Conservation (phyloP, 2,888 invertebrate species). For the Synergus itoensis region DNA sequence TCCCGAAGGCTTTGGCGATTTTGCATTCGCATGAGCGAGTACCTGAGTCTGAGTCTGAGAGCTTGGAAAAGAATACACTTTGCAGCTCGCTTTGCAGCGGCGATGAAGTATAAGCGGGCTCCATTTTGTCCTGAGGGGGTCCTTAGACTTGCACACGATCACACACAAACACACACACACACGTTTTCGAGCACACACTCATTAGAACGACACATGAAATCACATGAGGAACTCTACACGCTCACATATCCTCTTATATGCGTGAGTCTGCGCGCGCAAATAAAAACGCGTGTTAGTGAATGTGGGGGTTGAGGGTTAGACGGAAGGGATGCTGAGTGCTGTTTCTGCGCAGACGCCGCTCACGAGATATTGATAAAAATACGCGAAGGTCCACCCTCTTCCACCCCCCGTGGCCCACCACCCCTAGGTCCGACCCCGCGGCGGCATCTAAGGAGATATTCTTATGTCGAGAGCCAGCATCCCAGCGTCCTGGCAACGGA, state of each 20-base stretch:
- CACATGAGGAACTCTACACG: slow-evolving; percentile 42
- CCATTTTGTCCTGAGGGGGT: slow-evolving; percentile 76
- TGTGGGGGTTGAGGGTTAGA: slow-evolving; percentile 62
- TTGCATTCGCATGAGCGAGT: slow-evolving; percentile 63
- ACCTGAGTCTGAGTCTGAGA: slow-evolving; percentile 48
- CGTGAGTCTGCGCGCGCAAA: slow-evolving; percentile 52
- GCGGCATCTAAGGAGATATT: slow-evolving; percentile 75
- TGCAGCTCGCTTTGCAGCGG: slow-evolving; percentile 62
- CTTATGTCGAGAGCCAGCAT: slow-evolving; percentile 73
- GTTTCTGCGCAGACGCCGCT: slow-evolving; percentile 72
- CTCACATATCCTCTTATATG: slow-evolving; percentile 53
- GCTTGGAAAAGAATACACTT: slow-evolving; percentile 71
- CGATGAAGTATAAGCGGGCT: slow-evolving; percentile 72
- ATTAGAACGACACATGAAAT: slow-evolving; percentile 54
- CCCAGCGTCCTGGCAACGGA: slow-evolving; percentile 56
- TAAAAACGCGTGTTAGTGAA: neutral
- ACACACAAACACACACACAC: slow-evolving; percentile 42
- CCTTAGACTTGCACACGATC: slow-evolving; percentile 64
- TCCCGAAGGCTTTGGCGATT: slow-evolving; percentile 63
- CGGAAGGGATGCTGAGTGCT: slow-evolving; percentile 69
- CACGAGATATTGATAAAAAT: slow-evolving; percentile 76
- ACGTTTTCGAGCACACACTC: slow-evolving; percentile 53
- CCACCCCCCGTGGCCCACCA: slow-evolving; percentile 59
- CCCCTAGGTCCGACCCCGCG: slow-evolving; percentile 48
- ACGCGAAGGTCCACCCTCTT: slow-evolving; percentile 74